Evolutionary conservation across 2,113 vertebrate genomes (phyloP), one percentile per base, ranked within the genome.

Genomic region (Trichechus manatus): DNA sequence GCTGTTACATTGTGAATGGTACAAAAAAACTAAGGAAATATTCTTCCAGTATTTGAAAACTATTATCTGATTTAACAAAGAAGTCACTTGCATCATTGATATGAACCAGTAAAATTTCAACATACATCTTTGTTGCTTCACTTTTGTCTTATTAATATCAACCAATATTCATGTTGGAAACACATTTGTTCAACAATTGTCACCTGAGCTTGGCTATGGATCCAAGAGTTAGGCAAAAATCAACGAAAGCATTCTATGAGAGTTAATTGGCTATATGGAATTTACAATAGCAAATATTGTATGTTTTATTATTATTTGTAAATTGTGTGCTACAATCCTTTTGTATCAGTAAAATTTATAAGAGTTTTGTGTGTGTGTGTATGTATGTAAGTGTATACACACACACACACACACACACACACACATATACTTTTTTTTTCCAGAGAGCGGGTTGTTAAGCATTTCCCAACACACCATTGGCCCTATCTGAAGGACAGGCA

Each of bases 181-280:
- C 6, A 87, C 42, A 64, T 1, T 36, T 87, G 39, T 23, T 68
- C 81, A n/a, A 83, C 64, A 82, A 79, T 81, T 93, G 53, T n/a
- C 36, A 66, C 33, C 42, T 89, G 63, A 64, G 72, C 50, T 77
- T 93, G 79, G 23, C n/a, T 86, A 47, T 53, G 68, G 75, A 87
- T 72, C 42, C 47, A n/a, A 91, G n/a, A 89, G 20, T 86, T 91
- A 86, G 42, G 77, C 33, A 87, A 87, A 96, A 59, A 44, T 75
- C 72, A 82, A 44, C 23, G 47, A 53, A 79, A n/a, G 19, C 15
- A 44, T 20, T 84, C 64, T 74, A 33, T 50, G 29, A 79, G 17
- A 61, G 56, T 56, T 72, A 87, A 44, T 23, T 92, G 53, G 53
- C 33, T 77, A 53, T 56, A n/a, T 59, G 82, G 79, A 80, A 66